These are phyloP conservation scores for Rotaria macrura DNA, from an alignment of 2,888 invertebrate species.

Conservation along the genomic window DNA sequence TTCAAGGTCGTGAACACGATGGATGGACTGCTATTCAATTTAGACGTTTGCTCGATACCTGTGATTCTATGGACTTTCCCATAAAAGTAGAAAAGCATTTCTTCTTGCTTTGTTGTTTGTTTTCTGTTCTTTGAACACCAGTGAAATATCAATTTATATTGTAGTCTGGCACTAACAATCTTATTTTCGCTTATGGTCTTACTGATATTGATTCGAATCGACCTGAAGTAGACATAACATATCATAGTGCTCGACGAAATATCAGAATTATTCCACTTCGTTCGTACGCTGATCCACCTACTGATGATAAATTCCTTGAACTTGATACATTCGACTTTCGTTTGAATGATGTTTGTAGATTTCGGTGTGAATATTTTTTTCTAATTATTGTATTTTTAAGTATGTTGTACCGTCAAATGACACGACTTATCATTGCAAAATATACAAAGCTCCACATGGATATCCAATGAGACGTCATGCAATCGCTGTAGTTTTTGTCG, in stretches of 20 bases:
- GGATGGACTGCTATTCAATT: conserved; percentile 33
- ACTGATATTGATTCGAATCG: conserved; percentile 20
- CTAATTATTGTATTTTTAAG: not conserved
- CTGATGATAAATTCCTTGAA: not conserved
- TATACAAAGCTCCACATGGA: not conserved
- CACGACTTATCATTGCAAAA: conserved; percentile 17
- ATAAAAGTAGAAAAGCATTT: not conserved
- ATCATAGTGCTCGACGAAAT: not conserved
- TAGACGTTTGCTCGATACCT: conserved; percentile 30
- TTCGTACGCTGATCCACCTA: not conserved
- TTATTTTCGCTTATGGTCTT: conserved; percentile 29
- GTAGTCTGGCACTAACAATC: conserved; percentile 21
- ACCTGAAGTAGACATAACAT: not conserved
- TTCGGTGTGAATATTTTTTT: not conserved
- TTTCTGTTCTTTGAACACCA: not conserved
- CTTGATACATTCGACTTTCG: conserved; percentile 17
- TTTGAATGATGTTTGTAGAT: not conserved
- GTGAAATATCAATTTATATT: not conserved
- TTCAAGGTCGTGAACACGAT: conserved; percentile 31
- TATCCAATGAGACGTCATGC: not conserved
- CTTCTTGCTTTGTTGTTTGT: too few relatives aligned
- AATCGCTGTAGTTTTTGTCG: not conserved
- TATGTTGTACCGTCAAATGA: not conserved
- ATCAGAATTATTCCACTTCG: not conserved
- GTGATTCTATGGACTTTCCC: conserved; percentile 28